Evolutionary conservation across 2,888 invertebrate species (phyloP).

Genomic region (Cephus rjabovi): DNA sequence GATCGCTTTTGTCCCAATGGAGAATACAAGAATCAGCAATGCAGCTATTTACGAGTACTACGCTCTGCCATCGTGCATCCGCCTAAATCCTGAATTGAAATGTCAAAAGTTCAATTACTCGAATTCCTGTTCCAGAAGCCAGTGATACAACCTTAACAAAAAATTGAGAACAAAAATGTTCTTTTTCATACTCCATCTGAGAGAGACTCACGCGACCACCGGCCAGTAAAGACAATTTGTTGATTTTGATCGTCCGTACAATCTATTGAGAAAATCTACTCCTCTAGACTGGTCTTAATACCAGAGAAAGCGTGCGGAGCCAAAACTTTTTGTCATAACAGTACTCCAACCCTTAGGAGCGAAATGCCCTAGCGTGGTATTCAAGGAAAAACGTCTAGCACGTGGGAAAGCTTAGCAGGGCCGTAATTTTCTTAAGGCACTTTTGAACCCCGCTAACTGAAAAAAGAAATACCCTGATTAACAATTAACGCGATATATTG

Average conservation of each 20-base stretch:
- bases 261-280: background rate
- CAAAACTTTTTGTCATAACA: background rate
- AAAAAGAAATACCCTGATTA: background rate
- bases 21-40: background rate
- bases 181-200: background rate
- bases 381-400: background rate
- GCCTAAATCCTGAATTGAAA: background rate
- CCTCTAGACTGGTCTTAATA: background rate
- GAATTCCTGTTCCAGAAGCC: background rate
- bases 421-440: background rate
- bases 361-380: background rate
- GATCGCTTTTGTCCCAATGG: background rate
- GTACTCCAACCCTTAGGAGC: background rate
- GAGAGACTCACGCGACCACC: background rate
- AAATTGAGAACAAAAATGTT: background rate
- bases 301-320: background rate
- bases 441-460: background rate
- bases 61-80: too few species aligned
- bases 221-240: background rate
- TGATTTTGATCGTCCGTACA: background rate
- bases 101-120: background rate
- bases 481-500: background rate
- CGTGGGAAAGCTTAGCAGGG: background rate
- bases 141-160: background rate
- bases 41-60: background rate